Conservation (phyloP, 2,888 invertebrate species). For the Lasioglossum morio region DNA sequence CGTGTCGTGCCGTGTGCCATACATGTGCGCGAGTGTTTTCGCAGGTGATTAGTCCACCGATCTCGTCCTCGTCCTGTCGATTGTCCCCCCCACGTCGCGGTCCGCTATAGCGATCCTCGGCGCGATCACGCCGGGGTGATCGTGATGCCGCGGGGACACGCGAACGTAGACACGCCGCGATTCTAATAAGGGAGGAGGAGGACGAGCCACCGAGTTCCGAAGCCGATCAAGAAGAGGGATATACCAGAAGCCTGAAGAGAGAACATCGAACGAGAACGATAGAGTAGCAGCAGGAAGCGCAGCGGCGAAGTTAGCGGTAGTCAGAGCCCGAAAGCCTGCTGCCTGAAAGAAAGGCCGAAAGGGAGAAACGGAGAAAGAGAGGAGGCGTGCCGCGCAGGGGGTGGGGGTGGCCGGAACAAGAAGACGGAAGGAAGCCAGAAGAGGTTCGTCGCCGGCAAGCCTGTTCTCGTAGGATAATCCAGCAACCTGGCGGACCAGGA, state of each 20-base stretch:
- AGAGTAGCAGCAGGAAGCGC: background rate
- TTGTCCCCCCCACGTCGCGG: background rate
- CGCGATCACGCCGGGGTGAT: conserved; percentile 22
- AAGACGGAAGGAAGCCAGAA: conserved; percentile 12
- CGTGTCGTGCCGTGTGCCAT: conserved; percentile 31
- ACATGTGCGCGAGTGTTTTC: conserved; percentile 23
- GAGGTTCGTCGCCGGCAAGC: conserved; percentile 23
- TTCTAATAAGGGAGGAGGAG: background rate
- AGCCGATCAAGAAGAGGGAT: background rate
- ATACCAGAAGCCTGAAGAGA: background rate
- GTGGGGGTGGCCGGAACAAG: conserved; percentile 25
- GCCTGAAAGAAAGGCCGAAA: background rate
- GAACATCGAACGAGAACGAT: background rate
- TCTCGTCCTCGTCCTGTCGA: background rate
- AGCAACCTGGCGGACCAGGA: conserved; percentile 80
- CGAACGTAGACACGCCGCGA: background rate
- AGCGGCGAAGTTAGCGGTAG: background rate
- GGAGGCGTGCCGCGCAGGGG: conserved; percentile 1
- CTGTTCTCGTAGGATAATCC: conserved; percentile 48
- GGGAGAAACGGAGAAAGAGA: background rate
- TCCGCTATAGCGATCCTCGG: background rate
- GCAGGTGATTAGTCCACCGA: background rate
- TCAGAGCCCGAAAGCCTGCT: background rate
- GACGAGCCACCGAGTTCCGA: background rate
- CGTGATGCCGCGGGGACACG: conserved; percentile 51